These are phyloP conservation scores for Petrophora chlorosata DNA, from an alignment of 2,888 invertebrate genomes.

Conservation along the genomic window DNA sequence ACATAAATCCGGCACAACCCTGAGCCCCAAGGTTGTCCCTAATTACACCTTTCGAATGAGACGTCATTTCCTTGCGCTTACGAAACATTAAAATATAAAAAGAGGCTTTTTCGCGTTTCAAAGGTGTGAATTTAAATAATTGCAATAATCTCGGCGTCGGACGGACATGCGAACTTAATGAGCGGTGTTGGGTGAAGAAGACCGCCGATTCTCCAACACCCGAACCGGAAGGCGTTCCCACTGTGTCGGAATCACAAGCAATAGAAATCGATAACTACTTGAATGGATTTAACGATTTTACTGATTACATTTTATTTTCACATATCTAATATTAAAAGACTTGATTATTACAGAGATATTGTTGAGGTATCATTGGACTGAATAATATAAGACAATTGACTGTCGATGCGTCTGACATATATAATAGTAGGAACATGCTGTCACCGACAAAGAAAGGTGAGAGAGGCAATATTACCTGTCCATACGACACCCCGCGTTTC, in stretches of 20 bases:
- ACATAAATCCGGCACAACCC: constrained; percentile 67
- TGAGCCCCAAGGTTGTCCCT: constrained; percentile 75
- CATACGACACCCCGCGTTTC: constrained; percentile 34
- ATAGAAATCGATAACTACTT: too few relatives aligned
- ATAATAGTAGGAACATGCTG: too few relatives aligned
- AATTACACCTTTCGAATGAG: constrained; percentile 83
- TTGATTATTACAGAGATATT: too few relatives aligned
- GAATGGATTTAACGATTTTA: too few relatives aligned
- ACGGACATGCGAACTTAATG: constrained; percentile 80
- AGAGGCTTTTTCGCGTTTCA: constrained; percentile 76
- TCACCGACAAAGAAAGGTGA: constrained; percentile 54
- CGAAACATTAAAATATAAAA: constrained; percentile 81
- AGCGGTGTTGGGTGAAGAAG: constrained; percentile 69
- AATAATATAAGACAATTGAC: too few relatives aligned
- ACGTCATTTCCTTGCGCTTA: constrained; percentile 81
- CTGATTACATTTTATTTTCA: too few relatives aligned
- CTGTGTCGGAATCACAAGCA: too few relatives aligned
- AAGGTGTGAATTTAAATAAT: constrained; percentile 84
- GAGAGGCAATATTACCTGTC: constrained; percentile 40
- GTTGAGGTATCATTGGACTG: too few relatives aligned
- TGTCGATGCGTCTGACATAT: too few relatives aligned
- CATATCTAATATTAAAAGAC: too few relatives aligned
- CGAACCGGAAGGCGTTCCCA: too few relatives aligned
- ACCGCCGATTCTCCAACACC: constrained; percentile 48
- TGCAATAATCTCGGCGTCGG: constrained; percentile 76